phyloP scores from a whole-genome alignment of 1,140 invertebrate genomes.

The Leptopilina clavipes region DNA sequence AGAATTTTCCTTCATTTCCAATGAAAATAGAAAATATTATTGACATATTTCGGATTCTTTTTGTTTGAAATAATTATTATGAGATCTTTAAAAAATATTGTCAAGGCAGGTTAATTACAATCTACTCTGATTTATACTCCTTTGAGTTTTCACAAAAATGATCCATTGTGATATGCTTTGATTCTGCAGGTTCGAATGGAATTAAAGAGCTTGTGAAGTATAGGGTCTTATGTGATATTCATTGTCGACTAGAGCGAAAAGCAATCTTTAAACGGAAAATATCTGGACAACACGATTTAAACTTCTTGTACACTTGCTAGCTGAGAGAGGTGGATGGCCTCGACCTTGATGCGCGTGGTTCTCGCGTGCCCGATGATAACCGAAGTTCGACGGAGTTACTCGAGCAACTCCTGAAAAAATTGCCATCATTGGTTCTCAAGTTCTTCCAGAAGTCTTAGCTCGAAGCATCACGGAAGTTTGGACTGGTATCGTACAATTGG shows the following conservation, averaged over 20 bases:
- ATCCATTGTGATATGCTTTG: no score
- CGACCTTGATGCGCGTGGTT: constrained; percentile 76
- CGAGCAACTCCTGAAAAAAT: constrained; percentile 54
- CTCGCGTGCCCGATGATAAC: constrained; percentile 73
- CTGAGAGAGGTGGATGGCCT: constrained; percentile 69
- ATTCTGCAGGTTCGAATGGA: no score
- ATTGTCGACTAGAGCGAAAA: not conserved
- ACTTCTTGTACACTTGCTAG: constrained; percentile 61
- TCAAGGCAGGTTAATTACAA: no score
- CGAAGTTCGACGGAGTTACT: constrained; percentile 59
- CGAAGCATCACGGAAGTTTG: constrained; percentile 50
- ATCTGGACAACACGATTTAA: constrained; percentile 50
- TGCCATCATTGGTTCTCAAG: constrained; percentile 29
- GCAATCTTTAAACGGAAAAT: constrained; percentile 35
- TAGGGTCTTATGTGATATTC: not conserved
- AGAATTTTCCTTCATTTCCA: no score
- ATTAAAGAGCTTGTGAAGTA: not conserved
- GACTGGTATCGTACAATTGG: constrained; percentile 38
- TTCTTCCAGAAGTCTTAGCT: constrained; percentile 55
- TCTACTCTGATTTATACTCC: no score
- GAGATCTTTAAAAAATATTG: no score
- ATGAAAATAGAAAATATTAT: no score
- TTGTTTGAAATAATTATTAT: no score
- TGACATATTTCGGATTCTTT: no score
- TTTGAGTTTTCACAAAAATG: no score